Base-by-base conservation (phyloP, 2,797 vertebrate species). In the Halcyon badia region DNA sequence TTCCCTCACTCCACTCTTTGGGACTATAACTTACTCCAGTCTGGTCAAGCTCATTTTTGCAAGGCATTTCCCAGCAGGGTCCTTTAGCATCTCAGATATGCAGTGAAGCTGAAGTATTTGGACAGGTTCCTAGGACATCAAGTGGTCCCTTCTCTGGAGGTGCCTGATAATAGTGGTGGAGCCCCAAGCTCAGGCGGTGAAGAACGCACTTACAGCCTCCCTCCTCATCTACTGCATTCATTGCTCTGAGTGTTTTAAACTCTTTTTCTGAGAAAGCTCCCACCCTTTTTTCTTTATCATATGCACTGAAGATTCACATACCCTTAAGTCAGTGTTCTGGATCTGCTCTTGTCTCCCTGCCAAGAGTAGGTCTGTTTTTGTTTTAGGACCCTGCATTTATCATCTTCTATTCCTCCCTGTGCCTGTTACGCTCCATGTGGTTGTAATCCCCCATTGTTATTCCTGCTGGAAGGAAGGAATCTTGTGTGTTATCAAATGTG, bases 401-500 rank as follows among this genome's bases (percentile, higher is more conserved):
- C 35, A 19, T 4, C 78, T 54, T 77, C 46, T 66, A 2, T 65
- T 66, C 73, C 68, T 72, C 69, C 5, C 1, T 21, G n/a, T 41
- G 58, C 51, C 60, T 77, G 49, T 10, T 64, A 57, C 39, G 4
- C 35, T 87, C 44, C 54, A 3, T 1, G 69, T 49, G 70, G 9
- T 81, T 87, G 68, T 68, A 92, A 60, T 73, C 62, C 81, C 75
- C 44, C 42, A 31, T 41, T 0, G 0, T 26, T 76, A 70, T 73
- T 68, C 58, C 86, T 92, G 84, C 49, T 89, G 81, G 83, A 88
- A 70, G 78, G 49, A 87, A 51, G 79, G 51, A 88, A 60, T 52
- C 78, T 54, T 35, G 25, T 85, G 62, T 30, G 16, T 31, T 78
- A 78, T 56, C 58, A 84, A 83, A 52, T n/a, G 58, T 87, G 71